Percentiles rank a stretch among this genome's conserved stretches.
phyloP scores from a whole-genome alignment of 2,888 invertebrate genomes.

The Glyphotaelius pellucidus region DNA sequence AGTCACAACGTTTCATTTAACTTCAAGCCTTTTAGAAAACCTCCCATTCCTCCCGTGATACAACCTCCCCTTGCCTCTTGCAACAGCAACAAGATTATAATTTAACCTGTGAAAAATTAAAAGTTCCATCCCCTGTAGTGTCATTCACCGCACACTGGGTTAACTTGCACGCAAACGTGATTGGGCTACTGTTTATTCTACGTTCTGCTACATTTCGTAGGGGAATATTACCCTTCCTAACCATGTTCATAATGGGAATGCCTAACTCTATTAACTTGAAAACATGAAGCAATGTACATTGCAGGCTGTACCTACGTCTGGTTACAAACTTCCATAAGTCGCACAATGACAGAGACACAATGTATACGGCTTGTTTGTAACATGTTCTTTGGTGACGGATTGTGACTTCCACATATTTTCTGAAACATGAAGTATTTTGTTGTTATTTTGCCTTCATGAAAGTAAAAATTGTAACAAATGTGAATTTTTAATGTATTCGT shows the following conservation, averaged over 20 bases:
- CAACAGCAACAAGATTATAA: neutral
- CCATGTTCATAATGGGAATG: neutral
- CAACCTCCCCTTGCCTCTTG: too few species aligned
- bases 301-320: neutral
- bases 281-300: neutral
- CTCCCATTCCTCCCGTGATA: neutral
- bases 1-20: neutral
- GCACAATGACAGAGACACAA: too few species aligned
- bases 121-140: constrained; percentile 14
- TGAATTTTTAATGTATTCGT: too few species aligned
- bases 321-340: neutral
- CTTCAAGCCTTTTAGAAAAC: neutral
- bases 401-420: too few species aligned
- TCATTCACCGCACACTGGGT: neutral
- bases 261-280: neutral
- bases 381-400: too few species aligned
- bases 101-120: constrained; percentile 16
- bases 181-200: neutral
- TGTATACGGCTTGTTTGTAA: too few species aligned
- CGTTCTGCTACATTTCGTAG: neutral
- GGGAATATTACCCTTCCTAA: neutral
- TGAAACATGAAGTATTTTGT: too few species aligned
- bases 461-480: too few species aligned
- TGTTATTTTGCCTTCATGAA: too few species aligned
- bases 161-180: neutral